Evolutionary conservation across 2,888 invertebrate species (phyloP).

Genomic region (Eupithecia subumbrata): DNA sequence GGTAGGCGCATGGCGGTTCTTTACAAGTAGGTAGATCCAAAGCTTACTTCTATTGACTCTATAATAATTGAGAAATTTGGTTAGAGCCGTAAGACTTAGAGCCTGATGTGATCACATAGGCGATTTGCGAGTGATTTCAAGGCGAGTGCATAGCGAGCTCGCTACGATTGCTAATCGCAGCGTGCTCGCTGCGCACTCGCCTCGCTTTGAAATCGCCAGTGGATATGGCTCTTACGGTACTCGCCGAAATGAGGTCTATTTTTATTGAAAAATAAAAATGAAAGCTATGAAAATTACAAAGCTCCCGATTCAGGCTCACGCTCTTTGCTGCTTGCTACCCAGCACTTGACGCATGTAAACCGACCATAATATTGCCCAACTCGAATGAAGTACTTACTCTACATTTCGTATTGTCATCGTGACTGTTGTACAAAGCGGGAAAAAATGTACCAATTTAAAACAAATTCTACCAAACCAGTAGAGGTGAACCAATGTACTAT

Average conservation of each 20-base stretch:
- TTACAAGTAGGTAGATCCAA: no score
- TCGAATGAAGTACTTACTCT: constrained; percentile 25
- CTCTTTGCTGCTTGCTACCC: neutral
- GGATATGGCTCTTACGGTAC: neutral
- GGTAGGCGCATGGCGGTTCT: neutral
- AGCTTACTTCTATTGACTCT: neutral
- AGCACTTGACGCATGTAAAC: constrained; percentile 4
- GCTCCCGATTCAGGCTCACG: neutral
- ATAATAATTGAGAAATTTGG: neutral
- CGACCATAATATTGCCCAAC: constrained; percentile 37
- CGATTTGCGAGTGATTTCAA: no score
- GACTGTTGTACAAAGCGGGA: constrained; percentile 15
- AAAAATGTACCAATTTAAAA: constrained; percentile 6
- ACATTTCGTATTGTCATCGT: constrained; percentile 41
- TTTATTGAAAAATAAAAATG: no score
- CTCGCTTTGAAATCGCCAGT: no score
- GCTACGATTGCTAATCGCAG: no score
- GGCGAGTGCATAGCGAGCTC: no score
- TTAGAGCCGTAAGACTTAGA: neutral
- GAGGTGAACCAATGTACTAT: neutral
- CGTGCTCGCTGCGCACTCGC: no score
- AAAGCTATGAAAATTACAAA: no score
- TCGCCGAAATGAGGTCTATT: neutral
- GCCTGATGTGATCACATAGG: no score
- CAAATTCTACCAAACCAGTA: constrained; percentile 6